Base-by-base conservation (phyloP, 2,113 vertebrate genomes). In the Paralichthys olivaceus region DNA sequence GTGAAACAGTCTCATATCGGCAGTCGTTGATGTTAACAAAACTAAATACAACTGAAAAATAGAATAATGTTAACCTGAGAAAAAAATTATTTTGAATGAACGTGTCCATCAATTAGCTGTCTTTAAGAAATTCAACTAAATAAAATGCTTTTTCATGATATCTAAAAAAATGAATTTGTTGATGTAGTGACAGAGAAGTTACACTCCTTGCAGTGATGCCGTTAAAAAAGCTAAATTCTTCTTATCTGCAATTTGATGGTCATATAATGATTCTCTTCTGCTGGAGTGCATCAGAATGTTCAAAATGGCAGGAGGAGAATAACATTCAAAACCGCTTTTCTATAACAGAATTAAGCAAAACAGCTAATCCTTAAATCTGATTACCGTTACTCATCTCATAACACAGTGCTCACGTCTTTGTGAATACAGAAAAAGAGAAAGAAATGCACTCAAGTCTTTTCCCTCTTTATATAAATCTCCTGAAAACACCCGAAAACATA, bases 401-500 rank as follows among this genome's bases (percentile, higher is more conserved):
- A 75, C 29, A 66, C 71, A 3, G 67, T 23, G 47, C 34, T 74
- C 68, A 63, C 53, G 13, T 64, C 56, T 79, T 47, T 75, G 29
- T 83, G 25, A 58, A 75, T 71, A 69, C 51, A 62, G 32, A 37
- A 58, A 64, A 86, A 76, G 43, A 22, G 71, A 61, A 6, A 40
- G 64, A 62, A 61, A 78, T 43, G 75, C 55, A 32, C 53, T 84
- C 11, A 60, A 70, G 75, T 76, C 40, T 56, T 77, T 81, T 37
- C 28, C 25, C 60, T 65, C 60, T 79, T 85, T 68, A 81, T 84
- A 79, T 74, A 74, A 80, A 90, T 84, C 84, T 86, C 55, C 68
- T 89, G 80, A 69, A 53, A 89, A 84, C 73, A 88, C 84, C 70
- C 84, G 54, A 85, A 91, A 90, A 86, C 83, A 79, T 79, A 80